Conservation (phyloP, 2,113 vertebrate species). For the Nyctibius bracteatus region DNA sequence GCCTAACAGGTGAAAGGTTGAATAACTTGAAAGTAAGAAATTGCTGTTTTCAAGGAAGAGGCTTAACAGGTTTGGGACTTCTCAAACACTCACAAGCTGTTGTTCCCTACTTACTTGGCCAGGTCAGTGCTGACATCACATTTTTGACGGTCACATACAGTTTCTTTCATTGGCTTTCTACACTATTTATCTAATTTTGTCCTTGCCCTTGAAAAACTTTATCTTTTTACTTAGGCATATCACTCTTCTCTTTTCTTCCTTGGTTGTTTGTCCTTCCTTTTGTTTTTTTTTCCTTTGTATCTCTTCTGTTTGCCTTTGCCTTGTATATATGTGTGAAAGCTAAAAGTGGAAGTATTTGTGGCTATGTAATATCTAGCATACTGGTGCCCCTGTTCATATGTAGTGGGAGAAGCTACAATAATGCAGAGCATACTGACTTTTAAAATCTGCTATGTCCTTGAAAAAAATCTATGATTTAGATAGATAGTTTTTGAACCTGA, state of each 20-base stretch:
- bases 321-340: not conserved
- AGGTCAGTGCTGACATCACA: conserved; percentile 39
- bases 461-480: not conserved
- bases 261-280: not conserved
- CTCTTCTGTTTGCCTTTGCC: not conserved
- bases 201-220: conserved; percentile 19
- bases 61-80: conserved; percentile 69
- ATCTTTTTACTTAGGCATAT: conserved; percentile 1
- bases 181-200: conserved; percentile 28
- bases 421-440: not conserved
- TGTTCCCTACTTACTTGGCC: not conserved
- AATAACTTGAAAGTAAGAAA: conserved; percentile 83
- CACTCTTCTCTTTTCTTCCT: not conserved
- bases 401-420: not conserved
- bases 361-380: not conserved
- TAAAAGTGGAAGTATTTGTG: not conserved
- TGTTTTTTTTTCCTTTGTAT: not conserved
- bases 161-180: conserved; percentile 34
- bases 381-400: not conserved
- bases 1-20: conserved; percentile 83
- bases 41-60: conserved; percentile 70
- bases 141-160: conserved; percentile 17
- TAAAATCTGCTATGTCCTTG: not conserved
- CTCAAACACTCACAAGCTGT: not conserved
- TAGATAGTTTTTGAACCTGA: not conserved